Evolutionary conservation across 1,140 invertebrate genomes (phyloP).

Genomic region (Heliothis subflexa): DNA sequence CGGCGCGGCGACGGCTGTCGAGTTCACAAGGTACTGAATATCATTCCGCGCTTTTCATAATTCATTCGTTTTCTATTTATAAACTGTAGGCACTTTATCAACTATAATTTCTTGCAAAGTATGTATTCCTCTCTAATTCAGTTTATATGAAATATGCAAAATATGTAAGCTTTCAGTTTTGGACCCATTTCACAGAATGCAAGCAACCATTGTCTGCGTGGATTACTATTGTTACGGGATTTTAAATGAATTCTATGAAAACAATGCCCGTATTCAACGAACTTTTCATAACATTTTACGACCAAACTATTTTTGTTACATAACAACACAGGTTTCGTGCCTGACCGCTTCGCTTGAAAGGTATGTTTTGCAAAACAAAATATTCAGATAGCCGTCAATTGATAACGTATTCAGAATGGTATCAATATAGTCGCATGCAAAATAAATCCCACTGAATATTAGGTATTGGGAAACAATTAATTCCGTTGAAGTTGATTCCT

Average conservation of each 20-base stretch:
- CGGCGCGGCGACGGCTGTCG: not conserved
- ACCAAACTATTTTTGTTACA: not conserved
- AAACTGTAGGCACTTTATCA: not conserved
- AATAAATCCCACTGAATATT: conserved; percentile 23
- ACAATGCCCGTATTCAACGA: not conserved
- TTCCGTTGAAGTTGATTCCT: conserved; percentile 32
- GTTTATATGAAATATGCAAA: not conserved
- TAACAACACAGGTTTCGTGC: not conserved
- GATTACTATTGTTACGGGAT: not conserved
- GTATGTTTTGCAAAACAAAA: not conserved
- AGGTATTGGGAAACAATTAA: conserved; percentile 38
- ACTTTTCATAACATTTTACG: not conserved
- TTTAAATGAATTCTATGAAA: conserved; percentile 8
- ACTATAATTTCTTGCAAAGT: too few species aligned
- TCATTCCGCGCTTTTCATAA: conserved; percentile 11
- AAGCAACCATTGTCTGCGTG: not conserved
- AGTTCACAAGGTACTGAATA: conserved; percentile 23
- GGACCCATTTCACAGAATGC: not conserved
- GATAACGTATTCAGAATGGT: conserved; percentile 7
- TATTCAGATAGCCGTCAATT: not conserved
- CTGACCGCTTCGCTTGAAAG: not conserved
- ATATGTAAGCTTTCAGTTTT: conserved; percentile 1
- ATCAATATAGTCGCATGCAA: conserved; percentile 7
- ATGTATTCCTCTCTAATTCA: not conserved
- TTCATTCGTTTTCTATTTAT: conserved; percentile 17